These are phyloP conservation scores for Drosophila paramelanica DNA, from an alignment of 2,888 invertebrate genomes.

Conservation along the genomic window DNA sequence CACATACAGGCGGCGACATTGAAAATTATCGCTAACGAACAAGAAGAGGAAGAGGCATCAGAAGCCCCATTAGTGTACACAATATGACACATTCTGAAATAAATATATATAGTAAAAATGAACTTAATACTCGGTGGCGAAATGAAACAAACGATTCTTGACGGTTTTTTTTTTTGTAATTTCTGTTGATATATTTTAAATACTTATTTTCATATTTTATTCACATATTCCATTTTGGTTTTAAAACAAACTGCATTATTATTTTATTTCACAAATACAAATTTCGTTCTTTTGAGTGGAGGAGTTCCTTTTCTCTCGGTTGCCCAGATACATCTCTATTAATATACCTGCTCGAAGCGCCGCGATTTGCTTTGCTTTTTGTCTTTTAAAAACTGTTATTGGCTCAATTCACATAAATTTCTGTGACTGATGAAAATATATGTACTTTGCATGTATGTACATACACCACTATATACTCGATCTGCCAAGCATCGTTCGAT, in stretches of 20 bases:
- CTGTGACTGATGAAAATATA: constrained; percentile 61
- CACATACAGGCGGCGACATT: constrained; percentile 71
- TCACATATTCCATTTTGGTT: constrained; percentile 73
- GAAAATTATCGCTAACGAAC: constrained; percentile 65
- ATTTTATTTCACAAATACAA: constrained; percentile 79
- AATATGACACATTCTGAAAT: constrained; percentile 36
- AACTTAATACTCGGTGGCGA: background rate
- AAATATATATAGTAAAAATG: background rate
- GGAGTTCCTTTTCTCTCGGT: constrained; percentile 47
- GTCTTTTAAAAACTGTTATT: constrained; percentile 46
- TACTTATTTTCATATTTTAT: constrained; percentile 75
- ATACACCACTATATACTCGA: constrained; percentile 20
- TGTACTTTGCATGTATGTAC: constrained; percentile 26
- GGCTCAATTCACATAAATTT: constrained; percentile 49
- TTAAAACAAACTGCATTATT: constrained; percentile 80
- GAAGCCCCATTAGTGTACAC: constrained; percentile 4
- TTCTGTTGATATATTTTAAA: constrained; percentile 75
- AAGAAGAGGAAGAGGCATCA: constrained; percentile 8
- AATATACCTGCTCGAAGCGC: constrained; percentile 16
- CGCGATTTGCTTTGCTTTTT: constrained; percentile 14
- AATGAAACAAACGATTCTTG: constrained; percentile 25
- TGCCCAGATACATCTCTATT: constrained; percentile 35
- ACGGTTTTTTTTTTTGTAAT: constrained; percentile 52
- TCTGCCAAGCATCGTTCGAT: constrained; percentile 7
- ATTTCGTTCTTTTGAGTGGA: constrained; percentile 58